Evolutionary conservation across 92 coral and sea anemone genomes (phyloP).

Genomic region (Heteractis magnifica): DNA sequence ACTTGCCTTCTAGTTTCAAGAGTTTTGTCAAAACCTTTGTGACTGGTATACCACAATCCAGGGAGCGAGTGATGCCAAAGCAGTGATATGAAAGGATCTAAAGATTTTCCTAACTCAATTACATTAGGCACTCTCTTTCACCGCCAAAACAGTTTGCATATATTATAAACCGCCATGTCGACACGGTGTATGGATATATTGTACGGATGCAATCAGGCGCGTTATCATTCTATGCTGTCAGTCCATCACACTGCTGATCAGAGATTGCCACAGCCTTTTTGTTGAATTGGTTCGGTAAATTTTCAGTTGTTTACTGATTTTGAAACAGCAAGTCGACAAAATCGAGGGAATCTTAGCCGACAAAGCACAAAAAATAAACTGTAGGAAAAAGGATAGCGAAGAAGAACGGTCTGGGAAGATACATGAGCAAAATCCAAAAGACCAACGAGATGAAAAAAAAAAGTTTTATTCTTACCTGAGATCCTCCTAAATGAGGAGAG

Average conservation of each 20-base stretch:
- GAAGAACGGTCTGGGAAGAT: neutral
- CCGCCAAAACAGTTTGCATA: conserved; percentile 9
- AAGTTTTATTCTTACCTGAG: conserved; percentile 11
- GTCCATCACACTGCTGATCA: neutral
- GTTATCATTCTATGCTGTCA: neutral
- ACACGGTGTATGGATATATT: neutral
- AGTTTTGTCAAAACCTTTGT: neutral
- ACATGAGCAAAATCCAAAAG: no score
- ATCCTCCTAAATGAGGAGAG: conserved; percentile 19
- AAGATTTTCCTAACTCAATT: conserved; percentile 1
- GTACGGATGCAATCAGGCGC: neutral
- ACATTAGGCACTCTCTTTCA: neutral
- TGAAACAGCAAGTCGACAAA: no score
- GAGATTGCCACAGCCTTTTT: neutral
- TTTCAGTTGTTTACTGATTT: no score
- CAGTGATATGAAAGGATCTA: neutral
- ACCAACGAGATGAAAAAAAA: no score
- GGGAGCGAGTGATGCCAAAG: neutral
- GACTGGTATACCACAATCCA: neutral
- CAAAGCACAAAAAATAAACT: no score
- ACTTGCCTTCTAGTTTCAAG: neutral
- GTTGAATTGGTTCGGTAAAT: no score
- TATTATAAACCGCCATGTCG: neutral
- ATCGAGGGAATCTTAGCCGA: no score
- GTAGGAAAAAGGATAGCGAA: no score